phyloP scores from a whole-genome alignment of 2,113 vertebrate genomes.

The Esox niger region DNA sequence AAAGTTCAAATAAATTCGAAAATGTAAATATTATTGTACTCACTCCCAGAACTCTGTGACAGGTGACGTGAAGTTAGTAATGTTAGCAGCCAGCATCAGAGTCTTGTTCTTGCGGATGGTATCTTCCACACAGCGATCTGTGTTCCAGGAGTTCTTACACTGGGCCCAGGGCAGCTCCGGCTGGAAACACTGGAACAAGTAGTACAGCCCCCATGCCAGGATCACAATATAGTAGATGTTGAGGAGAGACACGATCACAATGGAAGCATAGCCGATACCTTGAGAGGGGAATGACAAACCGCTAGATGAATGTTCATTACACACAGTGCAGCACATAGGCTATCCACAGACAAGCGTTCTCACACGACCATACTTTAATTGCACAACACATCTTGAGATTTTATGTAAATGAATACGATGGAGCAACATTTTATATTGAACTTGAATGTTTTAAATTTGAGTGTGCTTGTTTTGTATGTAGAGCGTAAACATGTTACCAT shows the following conservation, averaged over 20 bases:
- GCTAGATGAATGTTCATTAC: not conserved
- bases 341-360: not conserved
- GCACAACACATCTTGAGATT: too few species aligned
- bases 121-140: conserved; percentile 85
- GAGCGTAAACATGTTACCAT: too few species aligned
- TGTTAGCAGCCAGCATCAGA: conserved; percentile 71
- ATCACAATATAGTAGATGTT: conserved; percentile 98
- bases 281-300: conserved; percentile 22
- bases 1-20: too few species aligned
- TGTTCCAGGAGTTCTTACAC: conserved; percentile 95
- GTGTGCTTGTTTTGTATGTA: too few species aligned
- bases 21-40: conserved; percentile 60
- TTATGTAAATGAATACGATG: too few species aligned
- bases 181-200: conserved; percentile 95
- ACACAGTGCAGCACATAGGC: not conserved
- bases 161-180: conserved; percentile 92
- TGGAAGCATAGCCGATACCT: conserved; percentile 98
- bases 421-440: too few species aligned
- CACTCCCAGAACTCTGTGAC: conserved; percentile 99
- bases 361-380: not conserved
- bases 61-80: conserved; percentile 89
- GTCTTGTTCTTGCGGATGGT: conserved; percentile 88
- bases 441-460: too few species aligned
- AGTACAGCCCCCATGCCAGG: conserved; percentile 97
- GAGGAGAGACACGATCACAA: conserved; percentile 96